phyloP scores from a whole-genome alignment of 2,888 invertebrate species.

The Eristalis intricaria region DNA sequence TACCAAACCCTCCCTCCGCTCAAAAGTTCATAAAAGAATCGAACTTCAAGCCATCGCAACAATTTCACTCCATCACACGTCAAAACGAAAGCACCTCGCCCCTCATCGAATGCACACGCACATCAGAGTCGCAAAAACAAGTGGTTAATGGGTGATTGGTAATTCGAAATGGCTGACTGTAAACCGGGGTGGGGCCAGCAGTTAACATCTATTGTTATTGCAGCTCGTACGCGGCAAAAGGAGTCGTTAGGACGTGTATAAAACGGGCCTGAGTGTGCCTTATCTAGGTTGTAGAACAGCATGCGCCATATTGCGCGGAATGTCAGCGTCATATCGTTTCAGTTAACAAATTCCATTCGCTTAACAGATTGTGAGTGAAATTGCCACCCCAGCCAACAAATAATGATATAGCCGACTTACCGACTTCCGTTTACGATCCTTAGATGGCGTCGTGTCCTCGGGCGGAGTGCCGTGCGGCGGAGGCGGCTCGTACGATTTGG shows the following conservation, averaged over 20 bases:
- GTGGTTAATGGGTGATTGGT: conserved; percentile 33
- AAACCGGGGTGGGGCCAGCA: conserved; percentile 10
- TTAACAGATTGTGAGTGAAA: background rate
- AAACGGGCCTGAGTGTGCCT: background rate
- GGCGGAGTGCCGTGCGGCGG: background rate
- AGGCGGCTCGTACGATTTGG: background rate
- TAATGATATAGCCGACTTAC: background rate
- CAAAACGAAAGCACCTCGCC: background rate
- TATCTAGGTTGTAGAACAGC: background rate
- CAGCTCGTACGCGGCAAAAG: background rate
- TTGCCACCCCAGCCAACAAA: background rate
- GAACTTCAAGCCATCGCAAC: background rate
- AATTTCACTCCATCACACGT: background rate
- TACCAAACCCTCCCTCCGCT: background rate
- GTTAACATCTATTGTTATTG: conserved; percentile 17
- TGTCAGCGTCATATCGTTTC: background rate
- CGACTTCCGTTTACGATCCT: background rate
- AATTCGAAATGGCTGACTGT: conserved; percentile 6
- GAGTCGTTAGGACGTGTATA: background rate
- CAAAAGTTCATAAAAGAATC: background rate
- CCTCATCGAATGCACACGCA: background rate
- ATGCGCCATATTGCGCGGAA: background rate
- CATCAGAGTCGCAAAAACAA: conserved; percentile 8
- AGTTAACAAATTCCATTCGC: background rate
- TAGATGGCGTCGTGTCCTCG: background rate